These are phyloP conservation scores for Zophobas atratus DNA, from an alignment of 1,140 invertebrate species.

Conservation along the genomic window DNA sequence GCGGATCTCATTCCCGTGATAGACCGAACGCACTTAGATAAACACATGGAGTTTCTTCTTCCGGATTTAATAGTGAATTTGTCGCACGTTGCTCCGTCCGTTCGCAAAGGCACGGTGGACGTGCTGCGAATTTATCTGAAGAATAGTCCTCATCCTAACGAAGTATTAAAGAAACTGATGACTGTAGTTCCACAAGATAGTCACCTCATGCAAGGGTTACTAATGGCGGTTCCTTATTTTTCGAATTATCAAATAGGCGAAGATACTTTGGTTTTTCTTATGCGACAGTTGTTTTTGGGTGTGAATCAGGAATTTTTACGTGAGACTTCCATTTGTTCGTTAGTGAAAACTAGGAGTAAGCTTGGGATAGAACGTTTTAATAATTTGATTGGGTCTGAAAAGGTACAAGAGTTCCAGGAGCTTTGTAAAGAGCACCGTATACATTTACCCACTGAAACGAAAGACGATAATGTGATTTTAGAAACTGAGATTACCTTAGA, in stretches of 20 bases:
- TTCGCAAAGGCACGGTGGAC: slow-evolving; percentile 74
- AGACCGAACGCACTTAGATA: slow-evolving; percentile 73
- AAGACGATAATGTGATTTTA: slow-evolving; percentile 76
- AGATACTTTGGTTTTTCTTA: slow-evolving; percentile 17
- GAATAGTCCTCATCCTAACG: slow-evolving; percentile 23
- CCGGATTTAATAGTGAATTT: slow-evolving; percentile 81
- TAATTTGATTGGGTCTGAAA: slow-evolving; percentile 14
- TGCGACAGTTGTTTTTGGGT: slow-evolving; percentile 9
- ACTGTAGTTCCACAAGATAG: slow-evolving; percentile 23
- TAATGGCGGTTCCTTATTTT: slow-evolving; percentile 41
- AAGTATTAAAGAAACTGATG: slow-evolving; percentile 24
- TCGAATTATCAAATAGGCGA: slow-evolving; percentile 12
- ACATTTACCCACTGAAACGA: neutral
- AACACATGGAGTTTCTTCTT: slow-evolving; percentile 73
- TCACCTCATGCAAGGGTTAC: slow-evolving; percentile 24
- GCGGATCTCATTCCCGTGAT: slow-evolving; percentile 82
- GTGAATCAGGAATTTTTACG: slow-evolving; percentile 16
- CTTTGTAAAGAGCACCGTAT: slow-evolving; percentile 21
- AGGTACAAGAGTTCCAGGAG: slow-evolving; percentile 13
- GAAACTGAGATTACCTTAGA: slow-evolving; percentile 87
- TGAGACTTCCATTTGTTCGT: slow-evolving; percentile 34
- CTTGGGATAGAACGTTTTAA: slow-evolving; percentile 24
- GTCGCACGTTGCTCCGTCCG: slow-evolving; percentile 82
- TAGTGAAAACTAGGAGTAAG: slow-evolving; percentile 12
- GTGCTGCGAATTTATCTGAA: slow-evolving; percentile 26